A percentile compares a stretch with the other conserved stretches of the same genome.
These are phyloP conservation scores for Terebella lapidaria DNA, from an alignment of 2,888 invertebrate species.

Conservation along the genomic window DNA sequence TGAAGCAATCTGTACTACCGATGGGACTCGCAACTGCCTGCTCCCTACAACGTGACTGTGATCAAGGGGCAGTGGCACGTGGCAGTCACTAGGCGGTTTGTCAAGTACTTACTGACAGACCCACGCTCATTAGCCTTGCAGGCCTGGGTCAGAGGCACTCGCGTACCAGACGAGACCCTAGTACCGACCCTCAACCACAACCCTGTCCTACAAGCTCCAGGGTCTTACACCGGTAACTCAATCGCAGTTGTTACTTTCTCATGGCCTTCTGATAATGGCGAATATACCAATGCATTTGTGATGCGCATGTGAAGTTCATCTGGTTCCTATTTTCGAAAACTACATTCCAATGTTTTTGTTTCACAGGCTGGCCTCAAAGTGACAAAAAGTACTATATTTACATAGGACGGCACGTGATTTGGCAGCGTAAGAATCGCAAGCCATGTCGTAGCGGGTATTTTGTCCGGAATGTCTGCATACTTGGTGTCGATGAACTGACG, in stretches of 20 bases:
- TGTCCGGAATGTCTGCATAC: background rate
- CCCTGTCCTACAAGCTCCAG: slow-evolving; percentile 20
- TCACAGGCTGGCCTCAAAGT: background rate
- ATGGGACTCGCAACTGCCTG: background rate
- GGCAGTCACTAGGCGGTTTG: slow-evolving; percentile 16
- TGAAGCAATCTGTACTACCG: no score
- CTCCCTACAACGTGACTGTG: slow-evolving; percentile 18
- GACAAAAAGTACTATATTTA: background rate
- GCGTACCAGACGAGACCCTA: slow-evolving; percentile 23
- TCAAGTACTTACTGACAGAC: slow-evolving; percentile 15
- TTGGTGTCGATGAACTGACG: background rate
- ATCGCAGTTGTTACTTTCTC: background rate
- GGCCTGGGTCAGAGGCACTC: slow-evolving; percentile 20
- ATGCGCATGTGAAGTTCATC: background rate
- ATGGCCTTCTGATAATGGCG: background rate
- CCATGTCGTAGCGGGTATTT: background rate
- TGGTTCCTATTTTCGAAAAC: background rate
- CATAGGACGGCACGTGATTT: background rate
- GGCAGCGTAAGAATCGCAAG: no score
- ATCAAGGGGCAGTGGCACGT: slow-evolving; percentile 23
- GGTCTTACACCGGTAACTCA: slow-evolving; percentile 4
- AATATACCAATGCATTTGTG: background rate
- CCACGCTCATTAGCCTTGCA: slow-evolving; percentile 9
- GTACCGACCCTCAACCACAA: slow-evolving; percentile 25
- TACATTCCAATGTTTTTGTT: background rate